Evolutionary conservation across 1,140 invertebrate genomes (phyloP).

Genomic region (Euwallacea fornicatus): DNA sequence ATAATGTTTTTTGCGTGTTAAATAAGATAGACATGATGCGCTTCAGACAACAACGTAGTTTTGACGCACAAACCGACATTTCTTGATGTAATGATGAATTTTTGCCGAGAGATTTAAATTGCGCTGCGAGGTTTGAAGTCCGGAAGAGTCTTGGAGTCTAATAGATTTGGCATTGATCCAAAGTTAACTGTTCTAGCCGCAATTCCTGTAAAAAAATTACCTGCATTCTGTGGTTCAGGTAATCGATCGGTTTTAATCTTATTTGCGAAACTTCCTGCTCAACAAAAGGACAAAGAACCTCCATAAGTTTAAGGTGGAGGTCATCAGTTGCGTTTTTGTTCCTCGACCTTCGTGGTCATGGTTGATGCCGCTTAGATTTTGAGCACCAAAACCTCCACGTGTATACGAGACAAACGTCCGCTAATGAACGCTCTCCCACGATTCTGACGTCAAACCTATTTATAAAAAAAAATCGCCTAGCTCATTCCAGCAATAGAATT

Average conservation of each 20-base stretch:
- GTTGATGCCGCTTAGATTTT: background rate
- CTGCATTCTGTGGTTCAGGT: background rate
- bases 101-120: too few relatives aligned
- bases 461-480: slow-evolving; percentile 18
- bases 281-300: slow-evolving; percentile 2
- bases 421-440: slow-evolving; percentile 9
- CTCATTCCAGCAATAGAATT: slow-evolving; percentile 17
- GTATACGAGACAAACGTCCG: background rate
- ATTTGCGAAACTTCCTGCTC: background rate
- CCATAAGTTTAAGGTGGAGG: slow-evolving; percentile 1
- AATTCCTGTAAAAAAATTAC: background rate
- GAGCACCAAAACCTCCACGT: background rate
- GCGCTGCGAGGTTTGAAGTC: too few relatives aligned
- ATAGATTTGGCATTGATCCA: background rate
- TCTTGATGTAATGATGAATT: too few relatives aligned
- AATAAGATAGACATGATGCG: too few relatives aligned
- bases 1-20: too few relatives aligned
- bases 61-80: too few relatives aligned
- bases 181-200: background rate
- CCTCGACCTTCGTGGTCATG: background rate
- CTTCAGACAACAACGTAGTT: too few relatives aligned
- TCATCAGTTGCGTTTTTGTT: background rate
- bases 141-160: background rate
- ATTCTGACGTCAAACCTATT: slow-evolving; percentile 19
- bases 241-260: background rate